A percentile compares a stretch with the other conserved stretches of the same genome.
These are phyloP conservation scores for Poeciliopsis retropinna DNA, from an alignment of 2,113 vertebrate species.

Conservation along the genomic window DNA sequence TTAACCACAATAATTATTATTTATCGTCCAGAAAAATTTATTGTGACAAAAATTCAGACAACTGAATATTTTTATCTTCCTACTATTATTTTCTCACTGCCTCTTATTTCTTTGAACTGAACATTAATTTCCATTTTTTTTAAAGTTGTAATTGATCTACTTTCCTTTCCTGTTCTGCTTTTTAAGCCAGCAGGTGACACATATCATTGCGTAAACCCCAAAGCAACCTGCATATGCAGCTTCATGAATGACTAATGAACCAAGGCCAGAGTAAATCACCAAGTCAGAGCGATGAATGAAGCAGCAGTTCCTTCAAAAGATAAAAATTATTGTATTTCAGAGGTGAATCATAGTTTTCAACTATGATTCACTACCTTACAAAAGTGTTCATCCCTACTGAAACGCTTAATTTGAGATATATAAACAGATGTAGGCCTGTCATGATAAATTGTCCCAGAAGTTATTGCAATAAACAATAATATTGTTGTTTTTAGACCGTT, in stretches of 20 bases:
- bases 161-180: neutral
- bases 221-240: too few relatives aligned
- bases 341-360: neutral
- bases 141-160: neutral
- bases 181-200: neutral
- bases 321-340: neutral
- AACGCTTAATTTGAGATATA: neutral
- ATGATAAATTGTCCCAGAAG: too few relatives aligned
- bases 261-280: neutral
- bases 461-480: too few relatives aligned
- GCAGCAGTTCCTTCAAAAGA: neutral
- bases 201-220: neutral
- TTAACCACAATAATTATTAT: too few relatives aligned
- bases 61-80: neutral
- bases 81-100: neutral
- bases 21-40: too few relatives aligned
- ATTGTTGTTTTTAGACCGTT: too few relatives aligned
- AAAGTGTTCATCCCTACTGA: neutral
- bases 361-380: neutral
- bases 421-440: too few relatives aligned
- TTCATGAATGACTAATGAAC: neutral
- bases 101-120: neutral
- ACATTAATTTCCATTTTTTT: neutral
- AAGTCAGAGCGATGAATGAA: conserved; percentile 4
- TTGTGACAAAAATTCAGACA: neutral